Conservation (phyloP, 2,797 vertebrate species). For the Enteromius treurensis region DNA sequence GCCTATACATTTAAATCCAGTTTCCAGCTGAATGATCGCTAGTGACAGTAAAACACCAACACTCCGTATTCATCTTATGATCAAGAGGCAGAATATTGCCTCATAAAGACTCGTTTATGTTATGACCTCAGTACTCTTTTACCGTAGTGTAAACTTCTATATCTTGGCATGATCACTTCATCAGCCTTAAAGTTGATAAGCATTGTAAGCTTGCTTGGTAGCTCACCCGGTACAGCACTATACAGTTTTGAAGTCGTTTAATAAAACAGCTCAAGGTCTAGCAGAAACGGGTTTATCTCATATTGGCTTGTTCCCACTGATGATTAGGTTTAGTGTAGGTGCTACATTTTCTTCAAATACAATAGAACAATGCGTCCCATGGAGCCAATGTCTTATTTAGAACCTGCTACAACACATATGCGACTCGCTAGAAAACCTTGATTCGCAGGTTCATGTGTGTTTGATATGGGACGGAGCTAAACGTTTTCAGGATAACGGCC, state of each 20-base stretch:
- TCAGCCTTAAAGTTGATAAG: background rate
- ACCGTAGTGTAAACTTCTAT: background rate
- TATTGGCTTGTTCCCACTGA: background rate
- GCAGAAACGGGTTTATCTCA: background rate
- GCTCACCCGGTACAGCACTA: background rate
- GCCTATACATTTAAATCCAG: background rate
- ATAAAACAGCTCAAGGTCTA: background rate
- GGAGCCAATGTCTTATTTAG: background rate
- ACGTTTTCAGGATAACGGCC: background rate
- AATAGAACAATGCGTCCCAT: background rate
- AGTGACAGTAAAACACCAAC: background rate
- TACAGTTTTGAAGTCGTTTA: background rate
- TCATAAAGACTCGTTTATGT: background rate
- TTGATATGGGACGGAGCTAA: background rate
- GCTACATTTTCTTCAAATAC: background rate
- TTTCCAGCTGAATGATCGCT: background rate
- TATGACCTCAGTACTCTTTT: background rate
- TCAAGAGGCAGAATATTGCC: background rate
- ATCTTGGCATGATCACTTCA: background rate
- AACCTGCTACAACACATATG: no score
- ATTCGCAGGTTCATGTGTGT: background rate
- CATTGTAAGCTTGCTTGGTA: background rate
- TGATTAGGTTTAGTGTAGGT: slow-evolving; percentile 1
- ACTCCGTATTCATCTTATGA: background rate
- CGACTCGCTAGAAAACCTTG: background rate